Evolutionary conservation across 2,888 invertebrate genomes (phyloP), one percentile per base, ranked within the genome.

Genomic region (Liopterus haemorrhoidalis): DNA sequence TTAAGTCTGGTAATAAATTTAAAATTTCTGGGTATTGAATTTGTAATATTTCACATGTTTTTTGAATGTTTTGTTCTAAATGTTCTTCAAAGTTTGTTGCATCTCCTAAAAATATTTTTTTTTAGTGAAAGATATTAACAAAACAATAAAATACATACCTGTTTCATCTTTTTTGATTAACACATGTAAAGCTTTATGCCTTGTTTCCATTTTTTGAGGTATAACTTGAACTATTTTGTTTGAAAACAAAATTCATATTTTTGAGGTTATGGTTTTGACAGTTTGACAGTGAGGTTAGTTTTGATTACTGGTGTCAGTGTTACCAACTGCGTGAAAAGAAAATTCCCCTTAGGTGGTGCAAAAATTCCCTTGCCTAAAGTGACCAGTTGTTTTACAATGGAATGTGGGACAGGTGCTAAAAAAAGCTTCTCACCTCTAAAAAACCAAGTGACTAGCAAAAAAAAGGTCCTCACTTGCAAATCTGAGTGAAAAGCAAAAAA

Each of bases 31-130:
- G 40, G 11, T 42, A 30, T 16, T 49, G 30, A 21, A 49, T 41
- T 14, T 52, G 47, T 28, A 49, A 30, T 31, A 50, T 41, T 33
- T 54, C 41, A 31, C 49, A 42, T n/a, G 52, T 45, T 37, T 53
- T 48, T 12, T 51, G 37, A 18, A 66, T 45, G 49, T 62, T 60
- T 39, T 50, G 43, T 44, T 55, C 46, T n/a, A 65, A 51, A 20
- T 56, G 50, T 19, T 57, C 52, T 9, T 63, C 51, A 11, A 65
- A 57, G 50, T 56, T 56, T 15, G 49, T 49, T 16, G 33, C 30
- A 11, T 51, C 53, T 46, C 57, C 65, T 66, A 43, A 3, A 60
- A 60, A 50, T 32, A 30, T 4, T 9, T 39, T 28, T 30, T 20
- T 20, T 5, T 19, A 40, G 16, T 16, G 5, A 32, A 15, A 32